These are phyloP conservation scores for Drosophila helvetica DNA, from an alignment of 2,888 invertebrate genomes.

Conservation along the genomic window DNA sequence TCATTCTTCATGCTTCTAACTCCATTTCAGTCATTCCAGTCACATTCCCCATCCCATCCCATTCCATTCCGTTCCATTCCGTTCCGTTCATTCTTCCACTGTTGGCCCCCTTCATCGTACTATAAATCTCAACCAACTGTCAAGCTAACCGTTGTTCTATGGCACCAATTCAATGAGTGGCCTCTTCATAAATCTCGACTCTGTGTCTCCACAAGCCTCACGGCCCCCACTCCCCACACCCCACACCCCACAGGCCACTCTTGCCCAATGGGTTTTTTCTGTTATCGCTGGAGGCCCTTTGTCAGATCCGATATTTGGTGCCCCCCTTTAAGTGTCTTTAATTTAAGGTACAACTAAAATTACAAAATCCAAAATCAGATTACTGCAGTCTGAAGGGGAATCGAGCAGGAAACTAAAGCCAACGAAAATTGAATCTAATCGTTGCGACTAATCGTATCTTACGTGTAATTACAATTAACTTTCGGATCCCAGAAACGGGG, in stretches of 20 bases:
- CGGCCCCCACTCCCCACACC: background rate
- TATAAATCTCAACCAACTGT: constrained; percentile 77
- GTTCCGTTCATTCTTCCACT: background rate
- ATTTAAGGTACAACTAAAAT: constrained; percentile 71
- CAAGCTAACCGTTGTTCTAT: constrained; percentile 62
- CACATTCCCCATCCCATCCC: constrained; percentile 19
- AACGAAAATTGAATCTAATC: constrained; percentile 73
- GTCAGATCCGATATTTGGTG: constrained; percentile 17
- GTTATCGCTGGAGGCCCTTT: constrained; percentile 15
- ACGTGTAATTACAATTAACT: constrained; percentile 77
- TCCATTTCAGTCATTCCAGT: background rate
- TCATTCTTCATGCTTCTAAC: background rate
- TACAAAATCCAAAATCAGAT: constrained; percentile 77
- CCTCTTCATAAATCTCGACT: constrained; percentile 72
- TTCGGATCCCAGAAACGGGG: constrained; percentile 20
- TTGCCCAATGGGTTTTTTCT: background rate
- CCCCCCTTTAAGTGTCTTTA: constrained; percentile 66
- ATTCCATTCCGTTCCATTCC: constrained; percentile 8
- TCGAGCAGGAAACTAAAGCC: constrained; percentile 5
- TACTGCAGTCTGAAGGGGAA: constrained; percentile 42
- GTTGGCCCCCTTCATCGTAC: constrained; percentile 49
- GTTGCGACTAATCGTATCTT: constrained; percentile 61
- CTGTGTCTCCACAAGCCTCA: constrained; percentile 29
- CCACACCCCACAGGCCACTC: constrained; percentile 13
- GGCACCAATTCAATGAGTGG: constrained; percentile 72